phyloP scores from a whole-genome alignment of 2,797 vertebrate species.

The Heliangelus exortis region DNA sequence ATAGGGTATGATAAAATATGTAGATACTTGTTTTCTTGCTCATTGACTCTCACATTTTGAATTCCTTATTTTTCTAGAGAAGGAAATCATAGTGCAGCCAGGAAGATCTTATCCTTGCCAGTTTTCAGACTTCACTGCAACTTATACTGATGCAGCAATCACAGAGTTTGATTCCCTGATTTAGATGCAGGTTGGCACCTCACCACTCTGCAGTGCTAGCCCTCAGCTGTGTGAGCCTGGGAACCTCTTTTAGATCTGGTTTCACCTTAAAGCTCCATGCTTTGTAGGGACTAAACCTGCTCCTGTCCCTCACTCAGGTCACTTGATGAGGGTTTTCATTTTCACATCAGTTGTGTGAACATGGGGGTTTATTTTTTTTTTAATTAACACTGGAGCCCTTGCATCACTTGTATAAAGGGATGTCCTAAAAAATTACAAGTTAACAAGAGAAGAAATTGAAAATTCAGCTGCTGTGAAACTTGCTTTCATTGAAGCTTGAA shows the following conservation, averaged over 20 bases:
- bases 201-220: not conserved
- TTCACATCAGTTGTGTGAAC: not conserved
- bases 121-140: not conserved
- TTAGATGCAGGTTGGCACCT: not conserved
- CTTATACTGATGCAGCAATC: not conserved
- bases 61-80: not conserved
- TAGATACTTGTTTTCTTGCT: not conserved
- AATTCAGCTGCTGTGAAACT: not conserved
- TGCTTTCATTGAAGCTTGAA: not conserved
- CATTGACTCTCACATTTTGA: not conserved
- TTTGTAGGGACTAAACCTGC: not conserved
- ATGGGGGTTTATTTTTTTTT: not conserved
- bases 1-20: not conserved
- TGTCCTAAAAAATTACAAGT: not conserved
- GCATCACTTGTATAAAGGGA: not conserved
- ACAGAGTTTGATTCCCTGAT: not conserved
- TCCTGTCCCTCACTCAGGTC: not conserved
- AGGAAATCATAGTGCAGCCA: not conserved
- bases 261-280: not conserved
- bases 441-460: not conserved
- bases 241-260: not conserved
- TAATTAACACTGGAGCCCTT: not conserved
- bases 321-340: not conserved
- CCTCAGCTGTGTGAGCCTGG: fast-evolving
- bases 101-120: not conserved